These are phyloP conservation scores for Trogon surrucura DNA, from an alignment of 2,113 vertebrate genomes.

Conservation along the genomic window DNA sequence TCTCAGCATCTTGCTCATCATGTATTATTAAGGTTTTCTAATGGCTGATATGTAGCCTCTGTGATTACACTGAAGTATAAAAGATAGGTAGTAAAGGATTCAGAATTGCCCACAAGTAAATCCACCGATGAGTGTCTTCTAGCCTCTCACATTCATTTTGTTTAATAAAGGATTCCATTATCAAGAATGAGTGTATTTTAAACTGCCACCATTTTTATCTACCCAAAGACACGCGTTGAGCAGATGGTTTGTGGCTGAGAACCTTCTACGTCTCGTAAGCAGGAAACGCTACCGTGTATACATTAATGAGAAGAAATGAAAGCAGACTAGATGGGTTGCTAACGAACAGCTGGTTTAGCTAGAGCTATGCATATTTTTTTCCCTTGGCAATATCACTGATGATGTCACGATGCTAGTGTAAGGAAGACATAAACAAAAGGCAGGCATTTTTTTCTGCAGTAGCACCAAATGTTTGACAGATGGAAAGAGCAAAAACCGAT, in stretches of 20 bases:
- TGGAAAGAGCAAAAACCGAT: constrained; percentile 50
- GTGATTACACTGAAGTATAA: background rate
- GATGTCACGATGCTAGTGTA: constrained; percentile 71
- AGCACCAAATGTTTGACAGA: constrained; percentile 62
- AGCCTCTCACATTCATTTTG: background rate
- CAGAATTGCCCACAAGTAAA: background rate
- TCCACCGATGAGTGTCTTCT: background rate
- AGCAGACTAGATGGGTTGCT: constrained; percentile 31
- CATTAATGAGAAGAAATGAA: constrained; percentile 43
- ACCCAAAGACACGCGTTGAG: background rate
- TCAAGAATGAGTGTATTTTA: background rate
- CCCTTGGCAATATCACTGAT: constrained; percentile 56
- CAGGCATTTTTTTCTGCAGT: constrained; percentile 75
- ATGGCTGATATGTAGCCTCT: background rate
- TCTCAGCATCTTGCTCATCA: background rate
- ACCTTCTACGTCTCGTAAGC: background rate
- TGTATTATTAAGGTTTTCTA: constrained; percentile 26
- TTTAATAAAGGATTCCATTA: background rate
- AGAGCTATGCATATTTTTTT: constrained; percentile 49
- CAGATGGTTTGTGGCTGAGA: constrained; percentile 52
- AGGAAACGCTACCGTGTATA: background rate
- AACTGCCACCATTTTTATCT: constrained; percentile 55
- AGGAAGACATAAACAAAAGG: constrained; percentile 79
- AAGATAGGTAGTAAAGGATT: background rate
- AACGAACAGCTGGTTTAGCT: constrained; percentile 56